These are phyloP conservation scores for Nibea coibor DNA, from an alignment of 2,113 vertebrate genomes.

Conservation along the genomic window DNA sequence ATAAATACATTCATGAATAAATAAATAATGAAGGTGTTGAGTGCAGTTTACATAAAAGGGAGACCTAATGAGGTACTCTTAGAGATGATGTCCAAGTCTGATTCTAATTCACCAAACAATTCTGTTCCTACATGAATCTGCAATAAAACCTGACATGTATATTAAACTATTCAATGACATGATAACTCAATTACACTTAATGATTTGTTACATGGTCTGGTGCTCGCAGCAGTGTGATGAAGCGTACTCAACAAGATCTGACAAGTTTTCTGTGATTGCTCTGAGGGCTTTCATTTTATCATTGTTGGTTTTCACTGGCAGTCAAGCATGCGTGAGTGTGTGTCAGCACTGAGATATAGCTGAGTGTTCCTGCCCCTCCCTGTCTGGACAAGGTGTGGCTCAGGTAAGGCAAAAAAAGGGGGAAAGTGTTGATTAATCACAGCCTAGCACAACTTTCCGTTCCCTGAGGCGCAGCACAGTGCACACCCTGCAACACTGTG, in stretches of 20 bases:
- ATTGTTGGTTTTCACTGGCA: conserved; percentile 10
- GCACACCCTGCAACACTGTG: background rate
- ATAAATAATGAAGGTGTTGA: background rate
- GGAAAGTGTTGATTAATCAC: background rate
- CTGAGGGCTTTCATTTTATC: background rate
- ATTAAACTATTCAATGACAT: background rate
- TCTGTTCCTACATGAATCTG: background rate
- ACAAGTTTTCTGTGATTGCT: background rate
- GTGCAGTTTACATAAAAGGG: background rate
- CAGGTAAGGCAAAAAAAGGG: conserved; percentile 8
- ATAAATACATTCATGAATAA: too few relatives aligned
- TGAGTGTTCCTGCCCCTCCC: conserved; percentile 34
- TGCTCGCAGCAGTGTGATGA: background rate
- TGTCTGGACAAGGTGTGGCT: conserved; percentile 36
- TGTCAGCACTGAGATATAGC: conserved; percentile 15
- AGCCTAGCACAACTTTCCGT: conserved; percentile 26
- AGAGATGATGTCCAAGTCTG: too few relatives aligned
- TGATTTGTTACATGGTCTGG: background rate
- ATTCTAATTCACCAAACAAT: too few relatives aligned
- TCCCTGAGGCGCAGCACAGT: conserved; percentile 1
- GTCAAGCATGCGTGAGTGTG: conserved; percentile 26
- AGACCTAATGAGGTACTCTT: too few relatives aligned
- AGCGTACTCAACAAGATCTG: conserved; percentile 4
- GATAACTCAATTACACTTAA: background rate
- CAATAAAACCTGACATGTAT: background rate